Conservation (phyloP, 2,888 invertebrate species). For the Minunthozetes semirufus region DNA sequence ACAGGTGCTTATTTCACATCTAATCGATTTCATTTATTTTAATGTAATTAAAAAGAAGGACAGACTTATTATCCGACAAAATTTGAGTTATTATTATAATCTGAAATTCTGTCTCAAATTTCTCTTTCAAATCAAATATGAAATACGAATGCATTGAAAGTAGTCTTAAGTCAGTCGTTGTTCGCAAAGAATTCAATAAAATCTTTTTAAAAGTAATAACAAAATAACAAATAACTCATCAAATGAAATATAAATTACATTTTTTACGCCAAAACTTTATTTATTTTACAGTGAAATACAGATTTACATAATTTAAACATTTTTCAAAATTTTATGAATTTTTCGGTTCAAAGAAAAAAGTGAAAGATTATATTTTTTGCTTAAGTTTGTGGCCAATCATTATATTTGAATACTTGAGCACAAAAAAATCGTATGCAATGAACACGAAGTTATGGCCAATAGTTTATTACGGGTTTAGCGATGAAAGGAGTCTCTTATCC, state of each 20-base stretch:
- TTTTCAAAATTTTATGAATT: background rate
- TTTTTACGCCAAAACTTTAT: background rate
- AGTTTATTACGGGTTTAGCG: slow-evolving; percentile 10
- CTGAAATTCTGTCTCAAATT: too few relatives aligned
- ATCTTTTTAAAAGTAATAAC: background rate
- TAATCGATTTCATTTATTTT: slow-evolving; percentile 7
- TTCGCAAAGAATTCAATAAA: background rate
- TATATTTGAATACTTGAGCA: background rate
- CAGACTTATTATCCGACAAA: too few relatives aligned
- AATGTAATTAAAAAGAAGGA: background rate
- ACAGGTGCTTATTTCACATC: slow-evolving; percentile 16
- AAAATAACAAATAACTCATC: background rate
- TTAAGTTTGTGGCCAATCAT: slow-evolving; percentile 22
- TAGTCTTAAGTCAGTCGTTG: too few relatives aligned
- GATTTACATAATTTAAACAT: slow-evolving; percentile 11
- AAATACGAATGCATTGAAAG: background rate
- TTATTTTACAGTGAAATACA: background rate
- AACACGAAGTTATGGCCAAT: background rate
- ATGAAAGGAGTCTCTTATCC: background rate
- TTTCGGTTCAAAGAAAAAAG: background rate
- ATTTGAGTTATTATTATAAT: too few relatives aligned
- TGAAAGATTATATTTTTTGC: background rate
- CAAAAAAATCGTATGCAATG: background rate
- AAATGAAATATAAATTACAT: background rate
- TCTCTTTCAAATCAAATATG: background rate